Conservation (phyloP, 2,797 vertebrate genomes). For the Oreonectes daqikongensis region DNA sequence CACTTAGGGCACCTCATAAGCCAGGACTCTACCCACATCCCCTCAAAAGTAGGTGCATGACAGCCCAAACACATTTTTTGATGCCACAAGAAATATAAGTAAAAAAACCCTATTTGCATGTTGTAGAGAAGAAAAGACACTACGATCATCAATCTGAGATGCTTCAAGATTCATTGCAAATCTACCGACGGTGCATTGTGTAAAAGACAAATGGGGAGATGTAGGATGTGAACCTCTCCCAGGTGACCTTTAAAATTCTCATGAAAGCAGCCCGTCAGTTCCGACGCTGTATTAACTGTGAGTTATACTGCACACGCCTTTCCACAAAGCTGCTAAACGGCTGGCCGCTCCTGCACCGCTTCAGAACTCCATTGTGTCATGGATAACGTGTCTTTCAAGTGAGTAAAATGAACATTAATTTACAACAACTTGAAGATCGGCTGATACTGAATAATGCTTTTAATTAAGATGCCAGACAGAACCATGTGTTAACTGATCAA, state of each 20-base stretch:
- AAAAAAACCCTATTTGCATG: slow-evolving; percentile 23
- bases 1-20: neutral
- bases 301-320: slow-evolving; percentile 6
- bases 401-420: slow-evolving; percentile 44
- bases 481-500: slow-evolving; percentile 46
- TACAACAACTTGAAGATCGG: slow-evolving; percentile 42
- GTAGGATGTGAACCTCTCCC: slow-evolving; percentile 42
- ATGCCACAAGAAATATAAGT: neutral
- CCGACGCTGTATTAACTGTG: slow-evolving; percentile 18
- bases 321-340: slow-evolving; percentile 34
- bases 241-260: slow-evolving; percentile 51
- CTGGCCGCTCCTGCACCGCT: slow-evolving; percentile 29
- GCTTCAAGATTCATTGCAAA: slow-evolving; percentile 32
- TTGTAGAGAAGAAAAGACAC: neutral
- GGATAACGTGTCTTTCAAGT: slow-evolving; percentile 22
- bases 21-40: neutral
- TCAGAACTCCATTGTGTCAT: slow-evolving; percentile 3
- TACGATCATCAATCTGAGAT: slow-evolving; percentile 40
- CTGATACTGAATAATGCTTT: slow-evolving; percentile 41
- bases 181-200: slow-evolving; percentile 26
- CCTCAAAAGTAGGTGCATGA: neutral
- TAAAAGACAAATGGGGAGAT: slow-evolving; percentile 49
- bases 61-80: neutral
- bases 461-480: slow-evolving; percentile 54
- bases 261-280: slow-evolving; percentile 13